These are phyloP conservation scores for Solea solea DNA, from an alignment of 2,113 vertebrate species.

Conservation along the genomic window DNA sequence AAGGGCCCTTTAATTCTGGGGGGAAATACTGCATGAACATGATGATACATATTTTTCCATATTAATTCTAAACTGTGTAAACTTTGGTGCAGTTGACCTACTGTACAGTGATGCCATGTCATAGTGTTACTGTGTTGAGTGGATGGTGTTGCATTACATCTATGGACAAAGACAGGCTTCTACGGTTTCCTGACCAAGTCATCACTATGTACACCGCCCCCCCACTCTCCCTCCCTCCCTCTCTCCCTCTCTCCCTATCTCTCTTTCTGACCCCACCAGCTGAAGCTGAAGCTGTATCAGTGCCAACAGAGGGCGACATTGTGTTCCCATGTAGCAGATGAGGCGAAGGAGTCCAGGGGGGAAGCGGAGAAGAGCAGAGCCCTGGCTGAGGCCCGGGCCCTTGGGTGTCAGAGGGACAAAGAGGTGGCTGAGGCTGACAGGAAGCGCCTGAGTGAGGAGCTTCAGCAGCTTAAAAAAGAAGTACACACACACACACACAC, in stretches of 20 bases:
- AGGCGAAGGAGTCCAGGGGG: constrained; percentile 48
- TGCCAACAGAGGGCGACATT: constrained; percentile 77
- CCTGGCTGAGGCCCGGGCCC: constrained; percentile 64
- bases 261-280: constrained; percentile 43
- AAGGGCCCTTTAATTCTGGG: too few relatives aligned
- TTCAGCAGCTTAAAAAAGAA: constrained; percentile 71
- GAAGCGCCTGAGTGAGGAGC: constrained; percentile 66
- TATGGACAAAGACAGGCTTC: constrained; percentile 42
- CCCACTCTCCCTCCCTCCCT: not conserved
- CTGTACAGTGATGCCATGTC: not conserved
- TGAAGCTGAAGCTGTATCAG: constrained; percentile 74
- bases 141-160: constrained; percentile 21
- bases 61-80: not conserved
- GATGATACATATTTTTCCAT: too few relatives aligned
- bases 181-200: constrained; percentile 42
- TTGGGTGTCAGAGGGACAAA: constrained; percentile 60
- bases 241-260: not conserved
- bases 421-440: constrained; percentile 63
- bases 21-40: too few relatives aligned
- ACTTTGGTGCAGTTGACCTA: not conserved
- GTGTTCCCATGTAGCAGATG: constrained; percentile 64
- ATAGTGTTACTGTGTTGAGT: not conserved
- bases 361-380: constrained; percentile 71
- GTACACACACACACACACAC: constrained; percentile 29
- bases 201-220: not conserved